These are phyloP conservation scores for Rhinella marina DNA, from an alignment of 2,797 vertebrate species.

Conservation along the genomic window DNA sequence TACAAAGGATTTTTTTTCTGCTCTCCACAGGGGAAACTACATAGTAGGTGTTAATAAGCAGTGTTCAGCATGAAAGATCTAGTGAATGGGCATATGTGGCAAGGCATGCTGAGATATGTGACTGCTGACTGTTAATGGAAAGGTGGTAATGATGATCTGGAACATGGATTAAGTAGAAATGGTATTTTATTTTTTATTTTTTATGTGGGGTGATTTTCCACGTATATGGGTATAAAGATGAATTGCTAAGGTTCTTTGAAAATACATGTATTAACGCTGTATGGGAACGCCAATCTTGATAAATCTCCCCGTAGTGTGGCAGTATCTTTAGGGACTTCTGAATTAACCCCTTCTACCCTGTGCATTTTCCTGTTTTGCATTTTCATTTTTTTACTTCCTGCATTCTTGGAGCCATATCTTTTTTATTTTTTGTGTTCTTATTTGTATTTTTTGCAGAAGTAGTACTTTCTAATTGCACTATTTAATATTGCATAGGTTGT, in stretches of 20 bases:
- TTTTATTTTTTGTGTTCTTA: too few relatives aligned
- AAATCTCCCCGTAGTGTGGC: too few relatives aligned
- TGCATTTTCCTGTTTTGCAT: too few relatives aligned
- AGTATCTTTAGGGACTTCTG: too few relatives aligned
- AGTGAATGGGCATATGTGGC: slow-evolving; percentile 14
- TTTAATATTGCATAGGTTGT: too few relatives aligned
- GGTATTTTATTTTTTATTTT: neutral
- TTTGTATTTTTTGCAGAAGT: neutral
- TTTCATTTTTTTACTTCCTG: too few relatives aligned
- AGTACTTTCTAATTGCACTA: too few relatives aligned
- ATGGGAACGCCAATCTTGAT: too few relatives aligned
- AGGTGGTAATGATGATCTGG: slow-evolving; percentile 33
- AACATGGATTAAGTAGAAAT: neutral
- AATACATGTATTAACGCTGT: neutral
- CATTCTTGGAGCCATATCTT: too few relatives aligned
- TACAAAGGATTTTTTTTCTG: slow-evolving; percentile 20
- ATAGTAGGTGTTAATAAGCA: slow-evolving; percentile 57
- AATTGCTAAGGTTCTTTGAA: neutral
- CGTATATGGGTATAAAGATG: neutral
- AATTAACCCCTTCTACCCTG: too few relatives aligned
- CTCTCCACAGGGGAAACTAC: slow-evolving; percentile 45
- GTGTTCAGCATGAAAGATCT: slow-evolving; percentile 46
- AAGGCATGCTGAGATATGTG: slow-evolving; percentile 11
- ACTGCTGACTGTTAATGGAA: slow-evolving; percentile 36
- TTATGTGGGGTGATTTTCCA: neutral